A percentile compares a stretch with the other conserved stretches of the same genome.
Conservation (phyloP, 37 sponge, comb jelly and placozoan species). For the Hexactinellida sp. region DNA sequence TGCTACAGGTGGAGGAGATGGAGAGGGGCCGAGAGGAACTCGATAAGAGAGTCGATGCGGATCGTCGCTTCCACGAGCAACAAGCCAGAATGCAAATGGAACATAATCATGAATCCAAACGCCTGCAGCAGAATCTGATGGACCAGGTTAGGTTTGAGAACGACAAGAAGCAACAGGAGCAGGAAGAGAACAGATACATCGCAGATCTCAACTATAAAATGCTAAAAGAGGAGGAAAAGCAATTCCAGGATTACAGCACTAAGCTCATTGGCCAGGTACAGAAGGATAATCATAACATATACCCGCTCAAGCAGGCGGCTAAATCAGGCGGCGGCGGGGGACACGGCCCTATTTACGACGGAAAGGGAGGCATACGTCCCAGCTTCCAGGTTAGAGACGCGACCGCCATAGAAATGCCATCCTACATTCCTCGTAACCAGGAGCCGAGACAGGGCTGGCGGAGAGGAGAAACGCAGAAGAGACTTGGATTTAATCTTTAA, state of each 20-base stretch:
- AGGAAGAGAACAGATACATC: slow-evolving; percentile 21
- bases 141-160: neutral
- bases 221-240: slow-evolving; percentile 40
- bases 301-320: slow-evolving; percentile 1
- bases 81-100: neutral
- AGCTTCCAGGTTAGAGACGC: slow-evolving; percentile 51
- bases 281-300: neutral
- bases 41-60: neutral
- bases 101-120: neutral
- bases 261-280: slow-evolving; percentile 32
- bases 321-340: slow-evolving; percentile 41
- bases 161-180: neutral
- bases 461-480: slow-evolving; percentile 43
- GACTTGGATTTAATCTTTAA: slow-evolving; percentile 63
- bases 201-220: slow-evolving; percentile 6
- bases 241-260: slow-evolving; percentile 55
- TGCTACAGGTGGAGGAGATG: neutral
- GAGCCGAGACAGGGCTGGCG: neutral
- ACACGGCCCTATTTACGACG: slow-evolving; percentile 36
- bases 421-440: slow-evolving; percentile 34
- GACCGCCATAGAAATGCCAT: slow-evolving; percentile 43
- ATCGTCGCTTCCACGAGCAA: slow-evolving; percentile 2
- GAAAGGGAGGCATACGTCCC: slow-evolving; percentile 37
- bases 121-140: neutral
- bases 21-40: neutral